Base-by-base conservation (phyloP, 2,797 vertebrate species). In the Hypotaenidia okinawae region DNA sequence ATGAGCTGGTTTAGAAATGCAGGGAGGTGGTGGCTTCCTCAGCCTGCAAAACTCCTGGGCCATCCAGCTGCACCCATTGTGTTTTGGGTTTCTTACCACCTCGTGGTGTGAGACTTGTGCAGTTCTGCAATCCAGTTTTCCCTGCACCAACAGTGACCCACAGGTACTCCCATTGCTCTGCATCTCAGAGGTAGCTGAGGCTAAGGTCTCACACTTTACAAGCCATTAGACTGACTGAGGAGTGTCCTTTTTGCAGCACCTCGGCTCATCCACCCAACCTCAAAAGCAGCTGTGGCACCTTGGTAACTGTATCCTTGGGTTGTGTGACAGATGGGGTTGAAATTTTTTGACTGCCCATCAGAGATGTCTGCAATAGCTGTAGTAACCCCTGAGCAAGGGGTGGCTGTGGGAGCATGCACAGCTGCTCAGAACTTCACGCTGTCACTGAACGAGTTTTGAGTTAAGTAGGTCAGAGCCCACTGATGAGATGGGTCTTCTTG, bases 41-140 rank as follows among this genome's bases (percentile, higher is more conserved):
- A 67, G 0, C n/a, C 7, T 62, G 22, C 33, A 45, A 9, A 45
- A 5, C 28, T 49, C 0, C 54, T 13, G 58, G 15, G 30, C 41
- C n/a, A 0, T 28, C 30, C 14, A 9, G 8, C 61, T 54, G 33
- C n/a, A 5, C 16, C 30, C 13, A 0, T 11, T 11, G 0, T 2
- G 6, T 22, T 41, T 30, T 13, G n/a, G 13, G 5, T 11, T 72
- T 39, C 24, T 35, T 30, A 6, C 21, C 8, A 2, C 35, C 11
- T 61, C 6, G 0, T 13, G 27, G 5, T 39, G 39, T 0, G 0
- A 16, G 39, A 6, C 28, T 49, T 10, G 45, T 18, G 16, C 16
- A 23, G 23, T 23, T 82, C 57, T 62, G 39, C 74, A 13, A 0
- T 23, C 17, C 24, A 5, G 1, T 19, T 52, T 89, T 35, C 58